These are phyloP conservation scores for Chionis minor DNA, from an alignment of 2,113 vertebrate genomes.

Conservation along the genomic window DNA sequence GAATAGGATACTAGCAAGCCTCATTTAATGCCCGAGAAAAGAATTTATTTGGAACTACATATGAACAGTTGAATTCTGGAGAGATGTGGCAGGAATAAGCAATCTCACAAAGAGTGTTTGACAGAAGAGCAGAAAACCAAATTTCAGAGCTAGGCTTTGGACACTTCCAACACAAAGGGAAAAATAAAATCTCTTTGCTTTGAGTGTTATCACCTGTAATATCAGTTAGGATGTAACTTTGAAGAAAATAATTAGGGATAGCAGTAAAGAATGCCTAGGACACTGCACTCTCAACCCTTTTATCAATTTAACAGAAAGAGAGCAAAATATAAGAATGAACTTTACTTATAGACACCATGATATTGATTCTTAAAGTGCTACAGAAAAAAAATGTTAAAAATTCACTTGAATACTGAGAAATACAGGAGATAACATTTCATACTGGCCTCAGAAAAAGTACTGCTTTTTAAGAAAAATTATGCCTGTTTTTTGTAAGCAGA, in stretches of 20 bases:
- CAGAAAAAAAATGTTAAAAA: neutral
- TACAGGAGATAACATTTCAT: neutral
- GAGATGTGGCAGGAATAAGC: neutral
- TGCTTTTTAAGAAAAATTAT: neutral
- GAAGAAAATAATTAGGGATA: neutral
- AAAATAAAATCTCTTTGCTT: neutral
- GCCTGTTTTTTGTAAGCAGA: neutral
- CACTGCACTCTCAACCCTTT: neutral
- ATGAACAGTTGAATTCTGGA: neutral
- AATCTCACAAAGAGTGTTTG: neutral
- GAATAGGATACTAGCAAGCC: neutral
- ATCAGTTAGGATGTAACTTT: neutral
- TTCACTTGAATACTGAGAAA: neutral
- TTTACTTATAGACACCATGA: neutral
- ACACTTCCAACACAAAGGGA: neutral
- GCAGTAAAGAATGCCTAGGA: neutral
- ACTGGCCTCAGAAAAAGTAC: neutral
- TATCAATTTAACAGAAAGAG: neutral
- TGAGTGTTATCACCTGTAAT: neutral
- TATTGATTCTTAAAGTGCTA: neutral
- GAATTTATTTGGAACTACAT: neutral
- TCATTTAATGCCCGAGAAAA: neutral
- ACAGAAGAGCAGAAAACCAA: neutral
- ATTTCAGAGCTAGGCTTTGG: neutral
- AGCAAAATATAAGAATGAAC: neutral